phyloP scores from a whole-genome alignment of 2,797 vertebrate species.

The Pseudochirops corinnae region DNA sequence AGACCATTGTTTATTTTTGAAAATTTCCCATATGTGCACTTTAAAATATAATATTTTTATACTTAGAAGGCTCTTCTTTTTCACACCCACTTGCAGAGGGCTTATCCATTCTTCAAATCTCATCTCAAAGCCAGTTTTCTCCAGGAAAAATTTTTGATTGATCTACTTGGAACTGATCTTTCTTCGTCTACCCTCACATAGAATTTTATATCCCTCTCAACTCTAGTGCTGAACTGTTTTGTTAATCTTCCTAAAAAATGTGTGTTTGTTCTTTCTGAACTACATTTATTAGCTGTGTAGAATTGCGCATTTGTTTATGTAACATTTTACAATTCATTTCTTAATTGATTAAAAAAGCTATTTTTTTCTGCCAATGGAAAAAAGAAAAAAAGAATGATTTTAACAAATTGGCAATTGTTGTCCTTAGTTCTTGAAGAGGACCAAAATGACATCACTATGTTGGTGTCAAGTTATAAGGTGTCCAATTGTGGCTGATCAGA shows the following conservation, averaged over 20 bases:
- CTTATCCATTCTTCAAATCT: neutral
- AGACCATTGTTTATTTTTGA: neutral
- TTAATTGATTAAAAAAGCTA: neutral
- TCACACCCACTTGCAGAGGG: neutral
- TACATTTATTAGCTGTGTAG: neutral
- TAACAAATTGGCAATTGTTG: neutral
- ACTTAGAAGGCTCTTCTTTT: neutral
- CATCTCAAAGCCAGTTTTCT: neutral
- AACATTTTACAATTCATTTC: neutral
- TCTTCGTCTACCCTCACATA: neutral
- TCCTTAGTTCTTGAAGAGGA: constrained; percentile 20
- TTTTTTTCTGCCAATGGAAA: neutral
- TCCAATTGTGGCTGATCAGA: neutral
- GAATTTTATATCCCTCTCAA: neutral
- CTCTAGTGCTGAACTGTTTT: neutral
- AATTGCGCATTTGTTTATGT: neutral
- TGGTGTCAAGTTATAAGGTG: neutral
- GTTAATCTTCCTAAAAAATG: neutral
- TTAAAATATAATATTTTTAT: neutral
- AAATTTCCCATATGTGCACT: neutral
- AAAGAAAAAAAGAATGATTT: neutral
- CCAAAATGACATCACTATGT: neutral
- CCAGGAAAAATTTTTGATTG: neutral
- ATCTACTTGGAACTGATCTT: neutral
- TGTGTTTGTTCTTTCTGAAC: neutral